phyloP scores from a whole-genome alignment of 2,797 vertebrate species.

The Anabacerthia variegaticeps region DNA sequence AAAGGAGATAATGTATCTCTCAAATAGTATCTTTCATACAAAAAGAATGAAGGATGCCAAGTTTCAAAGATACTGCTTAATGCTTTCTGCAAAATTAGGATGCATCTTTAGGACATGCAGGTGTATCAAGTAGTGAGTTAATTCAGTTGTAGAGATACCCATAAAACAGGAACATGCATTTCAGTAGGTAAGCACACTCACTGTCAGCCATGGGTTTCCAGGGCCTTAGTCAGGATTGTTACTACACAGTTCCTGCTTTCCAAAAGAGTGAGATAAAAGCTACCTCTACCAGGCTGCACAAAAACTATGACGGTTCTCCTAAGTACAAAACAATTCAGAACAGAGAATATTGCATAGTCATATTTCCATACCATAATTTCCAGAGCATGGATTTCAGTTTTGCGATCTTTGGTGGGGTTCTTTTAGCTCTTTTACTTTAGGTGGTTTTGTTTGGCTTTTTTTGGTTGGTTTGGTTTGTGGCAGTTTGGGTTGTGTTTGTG shows the following conservation, averaged over 20 bases:
- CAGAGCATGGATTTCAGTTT: background rate
- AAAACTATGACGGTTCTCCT: background rate
- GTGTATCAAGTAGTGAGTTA: background rate
- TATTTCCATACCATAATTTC: background rate
- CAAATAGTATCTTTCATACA: background rate
- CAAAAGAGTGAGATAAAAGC: background rate
- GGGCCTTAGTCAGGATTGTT: background rate
- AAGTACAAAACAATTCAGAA: background rate
- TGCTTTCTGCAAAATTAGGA: background rate
- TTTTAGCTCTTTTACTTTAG: background rate
- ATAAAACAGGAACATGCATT: background rate
- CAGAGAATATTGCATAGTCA: rapidly evolving
- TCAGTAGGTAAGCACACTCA: background rate
- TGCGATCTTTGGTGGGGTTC: background rate
- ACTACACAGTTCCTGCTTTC: background rate
- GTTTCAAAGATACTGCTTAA: background rate
- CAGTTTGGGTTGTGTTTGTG: too few species aligned
- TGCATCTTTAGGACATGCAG: background rate
- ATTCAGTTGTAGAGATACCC: background rate
- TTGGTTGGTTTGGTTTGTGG: too few species aligned
- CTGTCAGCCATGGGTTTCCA: background rate
- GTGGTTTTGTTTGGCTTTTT: too few species aligned
- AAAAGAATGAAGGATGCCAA: background rate
- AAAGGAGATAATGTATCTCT: background rate
- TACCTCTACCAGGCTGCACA: background rate